Percentiles rank a stretch among this genome's conserved stretches.
Conservation (phyloP, 2,797 vertebrate species). For the Tangara arthus region DNA sequence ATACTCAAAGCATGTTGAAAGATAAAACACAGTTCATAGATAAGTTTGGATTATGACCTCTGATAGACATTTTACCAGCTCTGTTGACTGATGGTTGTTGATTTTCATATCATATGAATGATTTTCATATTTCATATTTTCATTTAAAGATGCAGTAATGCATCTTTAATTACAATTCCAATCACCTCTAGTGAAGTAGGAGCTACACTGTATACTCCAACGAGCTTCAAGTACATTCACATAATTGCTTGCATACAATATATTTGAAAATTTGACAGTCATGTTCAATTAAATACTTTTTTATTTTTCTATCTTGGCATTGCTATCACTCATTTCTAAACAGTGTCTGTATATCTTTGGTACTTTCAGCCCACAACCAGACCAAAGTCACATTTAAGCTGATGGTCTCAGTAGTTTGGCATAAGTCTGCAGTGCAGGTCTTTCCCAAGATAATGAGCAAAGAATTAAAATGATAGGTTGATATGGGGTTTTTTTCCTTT, state of each 20-base stretch:
- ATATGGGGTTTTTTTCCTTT: rapidly evolving
- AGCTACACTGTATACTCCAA: background rate
- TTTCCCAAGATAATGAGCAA: background rate
- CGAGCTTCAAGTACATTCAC: background rate
- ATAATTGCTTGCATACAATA: background rate
- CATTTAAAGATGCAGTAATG: background rate
- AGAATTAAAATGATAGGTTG: background rate
- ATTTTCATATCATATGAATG: background rate
- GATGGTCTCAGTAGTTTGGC: background rate
- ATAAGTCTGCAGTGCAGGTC: background rate
- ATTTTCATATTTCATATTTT: background rate
- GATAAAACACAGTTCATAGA: background rate
- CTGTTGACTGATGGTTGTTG: background rate
- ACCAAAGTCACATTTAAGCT: background rate
- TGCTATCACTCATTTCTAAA: background rate
- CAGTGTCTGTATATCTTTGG: background rate
- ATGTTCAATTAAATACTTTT: background rate
- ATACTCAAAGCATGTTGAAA: background rate
- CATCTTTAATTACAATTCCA: background rate
- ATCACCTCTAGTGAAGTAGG: background rate
- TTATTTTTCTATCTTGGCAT: background rate
- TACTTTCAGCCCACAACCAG: background rate
- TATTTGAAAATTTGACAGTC: background rate
- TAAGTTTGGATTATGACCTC: background rate
- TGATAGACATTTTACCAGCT: background rate